phyloP scores from a whole-genome alignment of 2,113 vertebrate species.

The Callaeas wilsoni region DNA sequence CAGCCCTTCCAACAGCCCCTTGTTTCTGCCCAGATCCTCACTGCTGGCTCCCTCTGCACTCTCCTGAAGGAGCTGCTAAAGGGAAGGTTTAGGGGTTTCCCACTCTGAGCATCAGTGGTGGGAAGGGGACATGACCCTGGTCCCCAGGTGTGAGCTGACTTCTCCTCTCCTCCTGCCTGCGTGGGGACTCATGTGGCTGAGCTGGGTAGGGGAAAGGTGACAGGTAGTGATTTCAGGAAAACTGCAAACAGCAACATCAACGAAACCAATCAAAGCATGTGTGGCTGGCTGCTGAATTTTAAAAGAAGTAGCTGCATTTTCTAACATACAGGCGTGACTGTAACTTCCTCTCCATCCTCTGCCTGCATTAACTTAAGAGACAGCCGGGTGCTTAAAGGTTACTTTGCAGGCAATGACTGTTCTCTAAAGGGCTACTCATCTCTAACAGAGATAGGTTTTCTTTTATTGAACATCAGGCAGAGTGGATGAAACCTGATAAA shows the following conservation, averaged over 20 bases:
- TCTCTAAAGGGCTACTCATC: constrained; percentile 48
- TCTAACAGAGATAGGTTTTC: constrained; percentile 48
- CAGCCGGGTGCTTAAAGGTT: constrained; percentile 45
- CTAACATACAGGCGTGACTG: neutral
- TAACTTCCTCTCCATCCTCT: constrained; percentile 41
- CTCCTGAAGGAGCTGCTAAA: neutral
- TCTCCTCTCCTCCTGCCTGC: neutral
- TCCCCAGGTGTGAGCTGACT: neutral
- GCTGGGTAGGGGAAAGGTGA: neutral
- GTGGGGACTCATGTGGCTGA: rapidly evolving
- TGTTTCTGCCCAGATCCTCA: neutral
- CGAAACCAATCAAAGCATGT: neutral
- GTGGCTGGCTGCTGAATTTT: constrained; percentile 19
- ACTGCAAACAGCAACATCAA: neutral
- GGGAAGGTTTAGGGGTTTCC: neutral
- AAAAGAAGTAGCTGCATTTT: constrained; percentile 34
- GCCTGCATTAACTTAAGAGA: constrained; percentile 57
- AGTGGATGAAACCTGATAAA: constrained; percentile 53
- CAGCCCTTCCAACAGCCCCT: neutral
- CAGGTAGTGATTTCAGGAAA: neutral
- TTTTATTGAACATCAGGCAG: constrained; percentile 58
- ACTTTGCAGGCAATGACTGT: constrained; percentile 43
- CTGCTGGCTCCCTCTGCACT: neutral
- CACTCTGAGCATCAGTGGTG: neutral
- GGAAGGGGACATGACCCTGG: neutral